Evolutionary conservation across 1,140 invertebrate species (phyloP), one percentile per base, ranked within the genome.

Genomic region (Drosophila quadrilineata): DNA sequence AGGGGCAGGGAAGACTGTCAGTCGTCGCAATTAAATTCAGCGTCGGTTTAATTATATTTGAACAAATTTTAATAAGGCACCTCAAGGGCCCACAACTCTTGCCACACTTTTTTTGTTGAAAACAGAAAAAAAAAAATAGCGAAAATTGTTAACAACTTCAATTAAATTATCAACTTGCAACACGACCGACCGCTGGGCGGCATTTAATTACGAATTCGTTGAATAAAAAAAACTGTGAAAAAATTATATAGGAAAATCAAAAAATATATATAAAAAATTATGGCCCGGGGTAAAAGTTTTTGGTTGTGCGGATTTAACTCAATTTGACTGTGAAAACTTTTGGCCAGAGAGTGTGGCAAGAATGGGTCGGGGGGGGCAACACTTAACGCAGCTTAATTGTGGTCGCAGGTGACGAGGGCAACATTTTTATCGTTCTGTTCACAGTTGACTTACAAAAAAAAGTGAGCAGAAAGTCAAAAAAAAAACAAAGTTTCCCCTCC

Each of bases 371-470:
- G 36, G 17, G 49, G 36, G 71, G 63, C 54, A 86, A 66, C 71
- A 67, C 75, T 85, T 77, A 79, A 84, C 74, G 73, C 76, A 76
- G 67, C 84, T 87, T 87, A 87, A 87, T 87, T 87, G 84, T 87
- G 84, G 84, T 87, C 84, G 68, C 84, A 87, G 84, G 84, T 87
- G 84, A 71, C 41, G 76, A 71, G 63, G 63, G 63, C 53, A 31
- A 67, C 50, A 87, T 87, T 87, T 87, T 87, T 87, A 87, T 87
- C 79, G 77, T 87, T 87, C 64, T 82, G 84, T 87, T 86, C 84
- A 87, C 75, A 86, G 84, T 76, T 80, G 80, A 70, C 68, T n/a
- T n/a, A n/a, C n/a, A n/a, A n/a, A n/a, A n/a, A n/a, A n/a, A n/a
- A n/a, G n/a, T n/a, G n/a, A n/a, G n/a, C n/a, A n/a, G n/a, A n/a